Evolutionary conservation across 37 sponge, comb jelly and placozoan species (phyloP).

Genomic region (Axinella damicornis): DNA sequence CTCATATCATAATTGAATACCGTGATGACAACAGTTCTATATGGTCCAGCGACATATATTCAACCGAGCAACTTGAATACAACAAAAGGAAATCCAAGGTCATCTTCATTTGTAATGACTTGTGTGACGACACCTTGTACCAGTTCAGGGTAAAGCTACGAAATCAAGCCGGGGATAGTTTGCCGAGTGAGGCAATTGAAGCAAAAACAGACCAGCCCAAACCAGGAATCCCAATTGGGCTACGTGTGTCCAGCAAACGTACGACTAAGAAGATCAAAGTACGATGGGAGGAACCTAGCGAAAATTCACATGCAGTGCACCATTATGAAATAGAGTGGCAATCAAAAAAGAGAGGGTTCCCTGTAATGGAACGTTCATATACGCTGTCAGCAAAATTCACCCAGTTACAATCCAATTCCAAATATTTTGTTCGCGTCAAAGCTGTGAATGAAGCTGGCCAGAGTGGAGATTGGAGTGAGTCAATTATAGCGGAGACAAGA

Average conservation of each 20-base stretch:
- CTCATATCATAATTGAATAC: not conserved
- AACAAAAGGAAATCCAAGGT: not conserved
- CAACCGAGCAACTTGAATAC: not conserved
- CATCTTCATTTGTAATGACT: not conserved
- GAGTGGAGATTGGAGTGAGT: not conserved
- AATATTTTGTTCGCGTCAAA: not conserved
- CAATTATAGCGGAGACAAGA: not conserved
- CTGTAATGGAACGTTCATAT: not conserved
- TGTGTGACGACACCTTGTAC: not conserved
- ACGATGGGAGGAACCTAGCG: not conserved
- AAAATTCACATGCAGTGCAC: not conserved
- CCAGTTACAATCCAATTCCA: not conserved
- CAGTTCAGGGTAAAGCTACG: not conserved
- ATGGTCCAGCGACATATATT: too few relatives aligned
- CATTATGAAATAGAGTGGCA: not conserved
- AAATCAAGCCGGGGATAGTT: not conserved
- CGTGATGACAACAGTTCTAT: too few relatives aligned
- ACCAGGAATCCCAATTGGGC: not conserved
- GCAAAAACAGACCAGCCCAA: not conserved
- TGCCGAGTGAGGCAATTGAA: not conserved
- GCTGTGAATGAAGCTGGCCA: not conserved
- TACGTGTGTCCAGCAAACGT: not conserved
- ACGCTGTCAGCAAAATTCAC: too few relatives aligned
- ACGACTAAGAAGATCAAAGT: not conserved
- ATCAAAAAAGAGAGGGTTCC: too few relatives aligned